These are phyloP conservation scores for Lithophane leautieri DNA, from an alignment of 2,888 invertebrate genomes.

Conservation along the genomic window DNA sequence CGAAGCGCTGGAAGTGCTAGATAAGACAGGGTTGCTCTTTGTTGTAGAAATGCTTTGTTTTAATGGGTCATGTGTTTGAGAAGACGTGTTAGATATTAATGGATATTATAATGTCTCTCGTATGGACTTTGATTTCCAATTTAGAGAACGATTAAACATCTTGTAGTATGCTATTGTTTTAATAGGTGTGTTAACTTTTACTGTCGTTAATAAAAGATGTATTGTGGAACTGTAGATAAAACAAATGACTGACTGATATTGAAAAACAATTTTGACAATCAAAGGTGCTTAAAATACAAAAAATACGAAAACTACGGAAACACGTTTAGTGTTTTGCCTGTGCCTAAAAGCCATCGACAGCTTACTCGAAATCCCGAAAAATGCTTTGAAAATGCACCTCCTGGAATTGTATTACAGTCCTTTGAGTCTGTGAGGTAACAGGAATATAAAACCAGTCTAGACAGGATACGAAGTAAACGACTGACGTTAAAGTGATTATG, in stretches of 20 bases:
- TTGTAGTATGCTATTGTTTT: not conserved
- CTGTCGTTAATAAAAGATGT: constrained; percentile 7
- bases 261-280: not conserved
- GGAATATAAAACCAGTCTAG: constrained; percentile 58
- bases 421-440: constrained; percentile 18
- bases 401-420: constrained; percentile 13
- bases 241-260: constrained; percentile 2
- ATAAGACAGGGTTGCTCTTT: constrained; percentile 41
- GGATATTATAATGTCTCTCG: constrained; percentile 10
- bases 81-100: constrained; percentile 23
- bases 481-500: constrained; percentile 11
- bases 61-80: constrained; percentile 18
- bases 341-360: constrained; percentile 26
- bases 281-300: not conserved
- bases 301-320: not conserved
- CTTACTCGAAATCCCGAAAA: constrained; percentile 11
- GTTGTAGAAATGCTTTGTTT: constrained; percentile 46
- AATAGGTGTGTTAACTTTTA: constrained; percentile 21
- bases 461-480: constrained; percentile 49
- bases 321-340: not conserved
- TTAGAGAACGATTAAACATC: constrained; percentile 10
- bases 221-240: not conserved
- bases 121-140: constrained; percentile 13
- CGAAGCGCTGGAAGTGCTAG: constrained; percentile 38
- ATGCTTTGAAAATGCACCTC: constrained; percentile 15